A percentile compares a stretch with the other conserved stretches of the same genome.
These are phyloP conservation scores for Ophthalmolycus amberensis DNA, from an alignment of 2,113 vertebrate genomes.

Conservation along the genomic window DNA sequence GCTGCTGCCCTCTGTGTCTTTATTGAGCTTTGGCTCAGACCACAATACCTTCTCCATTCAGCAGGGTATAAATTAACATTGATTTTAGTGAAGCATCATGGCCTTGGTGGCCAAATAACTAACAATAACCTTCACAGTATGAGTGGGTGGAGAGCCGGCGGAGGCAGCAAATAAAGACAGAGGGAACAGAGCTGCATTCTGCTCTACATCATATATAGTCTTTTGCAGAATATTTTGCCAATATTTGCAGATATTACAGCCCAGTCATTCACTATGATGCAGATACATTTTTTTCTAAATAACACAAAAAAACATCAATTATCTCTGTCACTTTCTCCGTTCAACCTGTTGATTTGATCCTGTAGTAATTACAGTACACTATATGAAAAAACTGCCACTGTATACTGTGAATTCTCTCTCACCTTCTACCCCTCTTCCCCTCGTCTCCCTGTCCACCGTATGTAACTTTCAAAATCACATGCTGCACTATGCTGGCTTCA, in stretches of 20 bases:
- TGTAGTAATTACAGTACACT: conserved; percentile 17
- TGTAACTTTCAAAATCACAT: conserved; percentile 51
- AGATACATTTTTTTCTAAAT: neutral
- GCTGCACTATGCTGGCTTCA: conserved; percentile 59
- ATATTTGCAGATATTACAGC: neutral
- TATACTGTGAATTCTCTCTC: neutral
- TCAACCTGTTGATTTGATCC: conserved; percentile 74
- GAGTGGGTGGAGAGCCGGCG: conserved; percentile 13
- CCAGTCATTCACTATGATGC: neutral
- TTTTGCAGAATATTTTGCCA: neutral
- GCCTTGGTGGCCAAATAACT: conserved; percentile 59
- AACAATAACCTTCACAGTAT: conserved; percentile 55
- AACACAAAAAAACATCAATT: neutral
- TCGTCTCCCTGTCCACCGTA: neutral
- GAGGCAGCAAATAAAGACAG: conserved; percentile 25
- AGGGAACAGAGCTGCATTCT: conserved; percentile 7
- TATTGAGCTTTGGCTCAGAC: conserved; percentile 39
- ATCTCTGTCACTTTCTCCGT: neutral
- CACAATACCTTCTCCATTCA: conserved; percentile 48
- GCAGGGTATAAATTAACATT: conserved; percentile 65
- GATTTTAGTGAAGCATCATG: conserved; percentile 54
- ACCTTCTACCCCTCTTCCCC: neutral
- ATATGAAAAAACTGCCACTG: conserved; percentile 8
- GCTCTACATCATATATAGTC: conserved; percentile 27
- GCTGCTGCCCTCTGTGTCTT: conserved; percentile 23